phyloP scores from a whole-genome alignment of 2,797 vertebrate species.

The Chaunax sp. region DNA sequence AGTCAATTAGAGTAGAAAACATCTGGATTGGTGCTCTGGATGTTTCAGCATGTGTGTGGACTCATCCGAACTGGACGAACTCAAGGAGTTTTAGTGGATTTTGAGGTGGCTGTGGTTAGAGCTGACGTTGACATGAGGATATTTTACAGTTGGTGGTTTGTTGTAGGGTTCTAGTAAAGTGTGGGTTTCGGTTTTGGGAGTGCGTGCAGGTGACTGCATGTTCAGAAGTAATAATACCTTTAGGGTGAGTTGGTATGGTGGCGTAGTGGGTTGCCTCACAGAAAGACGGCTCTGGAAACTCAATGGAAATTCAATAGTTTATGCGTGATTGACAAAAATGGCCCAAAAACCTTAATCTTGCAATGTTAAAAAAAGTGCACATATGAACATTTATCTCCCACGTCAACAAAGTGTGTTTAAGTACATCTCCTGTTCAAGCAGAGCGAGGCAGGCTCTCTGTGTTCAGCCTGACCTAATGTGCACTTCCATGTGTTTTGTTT shows the following conservation, averaged over 20 bases:
- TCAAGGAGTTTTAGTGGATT: constrained; percentile 18
- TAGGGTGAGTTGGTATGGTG: no score
- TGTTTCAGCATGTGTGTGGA: neutral
- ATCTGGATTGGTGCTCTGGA: constrained; percentile 17
- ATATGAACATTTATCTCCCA: no score
- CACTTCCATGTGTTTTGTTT: constrained; percentile 33
- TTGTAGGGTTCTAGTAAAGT: constrained; percentile 26
- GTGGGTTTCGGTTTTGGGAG: constrained; percentile 32
- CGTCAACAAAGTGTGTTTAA: no score
- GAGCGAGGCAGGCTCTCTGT: constrained; percentile 3
- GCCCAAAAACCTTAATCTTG: no score
- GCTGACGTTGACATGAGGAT: constrained; percentile 32
- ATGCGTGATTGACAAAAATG: no score
- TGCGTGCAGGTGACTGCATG: neutral
- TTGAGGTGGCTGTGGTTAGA: constrained; percentile 26
- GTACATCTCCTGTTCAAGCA: neutral
- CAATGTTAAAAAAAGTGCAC: no score
- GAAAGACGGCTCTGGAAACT: no score
- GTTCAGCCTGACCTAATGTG: neutral
- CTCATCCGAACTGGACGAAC: constrained; percentile 22
- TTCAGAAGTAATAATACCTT: no score
- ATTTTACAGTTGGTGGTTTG: constrained; percentile 43
- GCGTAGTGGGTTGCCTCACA: no score
- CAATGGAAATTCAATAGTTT: no score
- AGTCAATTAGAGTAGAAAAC: constrained; percentile 10